A percentile compares a stretch with the other conserved stretches of the same genome.
Evolutionary conservation across 1,140 invertebrate genomes (phyloP).

Genomic region (Trachelipus rathkii): DNA sequence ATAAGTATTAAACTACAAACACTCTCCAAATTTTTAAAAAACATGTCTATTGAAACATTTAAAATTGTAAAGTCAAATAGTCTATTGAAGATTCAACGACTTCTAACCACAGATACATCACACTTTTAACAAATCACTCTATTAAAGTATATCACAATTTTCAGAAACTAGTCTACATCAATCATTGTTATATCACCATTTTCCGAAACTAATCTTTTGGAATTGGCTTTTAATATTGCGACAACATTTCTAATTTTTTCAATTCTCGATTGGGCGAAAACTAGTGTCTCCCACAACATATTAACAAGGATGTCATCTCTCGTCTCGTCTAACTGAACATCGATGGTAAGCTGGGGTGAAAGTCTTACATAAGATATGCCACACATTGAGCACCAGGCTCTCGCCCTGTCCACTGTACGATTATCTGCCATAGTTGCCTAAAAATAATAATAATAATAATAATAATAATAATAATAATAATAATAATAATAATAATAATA

Average conservation of each 20-base stretch:
- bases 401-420: conserved; percentile 79
- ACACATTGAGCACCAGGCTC: conserved; percentile 83
- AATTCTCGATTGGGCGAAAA: conserved; percentile 70
- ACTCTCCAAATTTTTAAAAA: no score
- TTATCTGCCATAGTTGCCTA: conserved; percentile 85
- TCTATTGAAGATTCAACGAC: no score
- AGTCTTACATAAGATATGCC: conserved; percentile 80
- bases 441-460: conserved; percentile 52
- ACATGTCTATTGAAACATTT: no score
- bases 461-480: conserved; percentile 47
- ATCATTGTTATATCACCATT: no score
- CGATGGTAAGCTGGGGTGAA: conserved; percentile 72
- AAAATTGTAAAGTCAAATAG: no score
- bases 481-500: no score
- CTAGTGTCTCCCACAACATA: conserved; percentile 89
- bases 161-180: no score
- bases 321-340: conserved; percentile 84
- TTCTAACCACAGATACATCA: no score
- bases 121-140: no score
- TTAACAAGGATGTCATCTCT: conserved; percentile 73
- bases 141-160: no score
- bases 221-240: conserved; percentile 21
- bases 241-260: conserved; percentile 47
- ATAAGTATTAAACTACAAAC: no score
- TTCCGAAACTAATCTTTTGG: no score